Conservation (phyloP, 2,888 invertebrate species). For the Parnassius smintheus region DNA sequence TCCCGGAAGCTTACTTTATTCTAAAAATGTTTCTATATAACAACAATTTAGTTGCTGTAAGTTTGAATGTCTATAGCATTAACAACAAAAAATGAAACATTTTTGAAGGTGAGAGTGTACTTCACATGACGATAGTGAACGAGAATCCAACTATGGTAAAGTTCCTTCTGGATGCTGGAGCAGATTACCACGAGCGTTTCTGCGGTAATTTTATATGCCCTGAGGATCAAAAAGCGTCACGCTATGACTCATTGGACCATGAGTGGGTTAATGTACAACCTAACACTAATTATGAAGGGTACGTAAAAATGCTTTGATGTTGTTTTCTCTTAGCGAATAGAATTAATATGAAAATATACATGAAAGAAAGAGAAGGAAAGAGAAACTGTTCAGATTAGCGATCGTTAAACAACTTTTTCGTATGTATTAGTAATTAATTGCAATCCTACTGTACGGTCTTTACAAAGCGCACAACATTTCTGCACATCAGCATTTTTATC, state of each 20-base stretch:
- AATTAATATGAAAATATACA: neutral
- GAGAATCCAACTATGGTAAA: constrained; percentile 99
- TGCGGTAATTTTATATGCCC: constrained; percentile 98
- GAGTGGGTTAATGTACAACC: constrained; percentile 93
- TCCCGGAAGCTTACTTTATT: too few relatives aligned
- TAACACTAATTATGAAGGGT: constrained; percentile 93
- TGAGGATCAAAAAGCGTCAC: constrained; percentile 96
- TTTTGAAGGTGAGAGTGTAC: constrained; percentile 90
- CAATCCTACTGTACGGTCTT: too few relatives aligned
- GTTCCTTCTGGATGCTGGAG: constrained; percentile 94
- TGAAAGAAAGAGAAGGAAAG: too few relatives aligned
- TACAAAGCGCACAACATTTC: too few relatives aligned
- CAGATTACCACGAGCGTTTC: constrained; percentile 95
- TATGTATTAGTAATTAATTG: too few relatives aligned
- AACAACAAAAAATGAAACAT: neutral
- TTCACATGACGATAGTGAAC: constrained; percentile 99
- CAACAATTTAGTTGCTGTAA: too few relatives aligned
- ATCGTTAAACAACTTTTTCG: too few relatives aligned
- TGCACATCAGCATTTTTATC: too few relatives aligned
- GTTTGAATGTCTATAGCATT: too few relatives aligned
- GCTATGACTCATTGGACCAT: constrained; percentile 92
- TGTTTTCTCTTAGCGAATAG: neutral
- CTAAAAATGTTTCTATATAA: too few relatives aligned
- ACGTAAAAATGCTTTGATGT: constrained; percentile 28
- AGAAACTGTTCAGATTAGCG: too few relatives aligned